phyloP scores from a whole-genome alignment of 2,888 invertebrate species.

The Prenolepis imparis region DNA sequence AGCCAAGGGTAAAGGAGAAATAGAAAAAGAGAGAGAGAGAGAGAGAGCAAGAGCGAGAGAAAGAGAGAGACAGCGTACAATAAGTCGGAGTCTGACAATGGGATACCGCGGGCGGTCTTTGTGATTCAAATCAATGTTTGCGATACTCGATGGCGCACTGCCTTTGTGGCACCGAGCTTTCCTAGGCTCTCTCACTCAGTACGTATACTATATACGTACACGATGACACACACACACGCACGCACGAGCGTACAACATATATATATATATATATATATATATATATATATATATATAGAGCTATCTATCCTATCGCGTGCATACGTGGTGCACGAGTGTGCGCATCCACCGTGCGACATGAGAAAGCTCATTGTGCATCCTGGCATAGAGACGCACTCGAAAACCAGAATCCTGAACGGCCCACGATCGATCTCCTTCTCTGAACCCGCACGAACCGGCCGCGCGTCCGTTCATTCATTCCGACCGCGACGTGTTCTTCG shows the following conservation, averaged over 20 bases:
- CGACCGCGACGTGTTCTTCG: slow-evolving; percentile 6
- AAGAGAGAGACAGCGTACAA: slow-evolving; percentile 78
- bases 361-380: slow-evolving; percentile 59
- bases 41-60: slow-evolving; percentile 55
- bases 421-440: slow-evolving; percentile 56
- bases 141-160: slow-evolving; percentile 82
- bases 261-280: too few relatives aligned
- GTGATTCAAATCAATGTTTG: slow-evolving; percentile 86
- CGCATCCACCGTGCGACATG: slow-evolving; percentile 43
- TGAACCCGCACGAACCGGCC: slow-evolving; percentile 40
- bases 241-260: background rate
- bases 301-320: background rate
- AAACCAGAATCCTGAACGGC: slow-evolving; percentile 56
- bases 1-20: slow-evolving; percentile 54
- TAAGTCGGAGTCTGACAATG: slow-evolving; percentile 82
- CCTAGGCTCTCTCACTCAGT: slow-evolving; percentile 61
- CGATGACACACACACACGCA: slow-evolving; percentile 16
- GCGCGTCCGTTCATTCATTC: slow-evolving; percentile 43
- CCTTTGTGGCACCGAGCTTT: slow-evolving; percentile 77
- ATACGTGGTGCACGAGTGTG: background rate
- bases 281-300: too few relatives aligned
- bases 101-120: slow-evolving; percentile 84
- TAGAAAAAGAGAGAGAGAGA: slow-evolving; percentile 54
- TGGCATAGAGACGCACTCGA: slow-evolving; percentile 59
- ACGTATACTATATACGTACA: slow-evolving; percentile 53